Evolutionary conservation across 35 echinoderm and acorn worm species (phyloP), one percentile per base, ranked within the genome.

Genomic region (Lytechinus variegatus): DNA sequence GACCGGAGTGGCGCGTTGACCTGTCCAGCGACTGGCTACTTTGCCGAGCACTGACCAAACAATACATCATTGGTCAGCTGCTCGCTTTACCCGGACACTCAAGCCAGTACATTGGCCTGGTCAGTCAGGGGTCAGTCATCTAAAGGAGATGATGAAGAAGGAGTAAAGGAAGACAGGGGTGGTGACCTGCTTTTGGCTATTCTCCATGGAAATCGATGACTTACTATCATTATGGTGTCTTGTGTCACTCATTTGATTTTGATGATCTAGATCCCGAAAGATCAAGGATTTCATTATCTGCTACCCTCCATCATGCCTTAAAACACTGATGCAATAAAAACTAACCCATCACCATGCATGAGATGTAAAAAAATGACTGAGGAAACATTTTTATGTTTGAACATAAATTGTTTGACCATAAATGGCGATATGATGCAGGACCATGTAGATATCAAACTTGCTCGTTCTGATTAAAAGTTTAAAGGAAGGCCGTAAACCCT

Each of bases 1-100:
- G 88, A 90, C 88, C 88, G 52, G 29, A 19, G 3, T 21, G 52
- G 88, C 88, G 16, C 88, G 88, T 90, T 90, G 88, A 90, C 88
- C 88, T 90, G 33, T 33, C 88, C 88, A 90, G 88, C 29, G 9
- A 52, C 27, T 28, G 10, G 6, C 0, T 79, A 27, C 19, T 24
- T 7, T 24, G 66, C 4, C 66, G 66, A 79, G 61, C 61, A 24
- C 66, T 79, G 66, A 79, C 66, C 66, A 19, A 79, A 79, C 66
- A 79, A 79, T n/a, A 79, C 66, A 79, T 11, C 16, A 79, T 16
- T 79, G 66, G 66, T 79, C 66, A 79, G 2, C 66, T 79, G 66
- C 19, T 79, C 0, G 66, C n/a, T n/a, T 24, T 79, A 79, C 66
- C 19, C 66, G 14, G 21, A 44, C 66, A 79, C 66, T 79, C 66